Evolutionary conservation across 2,888 invertebrate genomes (phyloP).

Genomic region (Alcis repandata): DNA sequence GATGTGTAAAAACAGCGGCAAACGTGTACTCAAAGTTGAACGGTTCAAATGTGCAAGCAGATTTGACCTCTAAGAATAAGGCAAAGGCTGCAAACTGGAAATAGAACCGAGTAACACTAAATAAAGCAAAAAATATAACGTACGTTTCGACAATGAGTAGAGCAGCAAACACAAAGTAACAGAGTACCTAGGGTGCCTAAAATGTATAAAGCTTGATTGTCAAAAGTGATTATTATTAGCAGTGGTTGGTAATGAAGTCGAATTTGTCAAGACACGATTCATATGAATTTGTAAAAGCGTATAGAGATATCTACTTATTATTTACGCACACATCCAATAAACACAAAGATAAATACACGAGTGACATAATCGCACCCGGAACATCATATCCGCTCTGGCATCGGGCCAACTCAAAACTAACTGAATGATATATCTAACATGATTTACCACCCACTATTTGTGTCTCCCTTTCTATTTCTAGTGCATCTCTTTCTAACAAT

Average conservation of each 20-base stretch:
- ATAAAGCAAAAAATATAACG: not conserved
- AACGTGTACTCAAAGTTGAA: not conserved
- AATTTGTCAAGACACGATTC: not conserved
- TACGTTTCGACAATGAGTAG: not conserved
- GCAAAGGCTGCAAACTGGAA: too few relatives aligned
- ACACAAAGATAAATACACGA: constrained; percentile 43
- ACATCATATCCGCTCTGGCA: constrained; percentile 82
- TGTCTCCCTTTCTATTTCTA: constrained; percentile 55
- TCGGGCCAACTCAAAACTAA: constrained; percentile 63
- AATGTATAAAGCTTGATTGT: not conserved
- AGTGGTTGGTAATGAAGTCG: not conserved
- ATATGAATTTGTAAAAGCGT: not conserved
- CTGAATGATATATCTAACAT: constrained; percentile 65
- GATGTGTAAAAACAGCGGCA: not conserved
- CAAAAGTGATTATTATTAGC: not conserved
- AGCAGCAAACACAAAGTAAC: too few relatives aligned
- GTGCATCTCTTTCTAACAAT: constrained; percentile 28
- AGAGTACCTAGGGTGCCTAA: too few relatives aligned
- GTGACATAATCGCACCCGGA: constrained; percentile 79
- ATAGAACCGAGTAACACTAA: not conserved
- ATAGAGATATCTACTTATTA: not conserved
- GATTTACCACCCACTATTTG: constrained; percentile 61
- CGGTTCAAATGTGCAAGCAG: not conserved
- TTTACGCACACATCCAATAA: not conserved
- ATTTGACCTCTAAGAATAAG: too few relatives aligned